These are phyloP conservation scores for Brachionus paranguensis DNA, from an alignment of 1,140 invertebrate genomes.

Conservation along the genomic window DNA sequence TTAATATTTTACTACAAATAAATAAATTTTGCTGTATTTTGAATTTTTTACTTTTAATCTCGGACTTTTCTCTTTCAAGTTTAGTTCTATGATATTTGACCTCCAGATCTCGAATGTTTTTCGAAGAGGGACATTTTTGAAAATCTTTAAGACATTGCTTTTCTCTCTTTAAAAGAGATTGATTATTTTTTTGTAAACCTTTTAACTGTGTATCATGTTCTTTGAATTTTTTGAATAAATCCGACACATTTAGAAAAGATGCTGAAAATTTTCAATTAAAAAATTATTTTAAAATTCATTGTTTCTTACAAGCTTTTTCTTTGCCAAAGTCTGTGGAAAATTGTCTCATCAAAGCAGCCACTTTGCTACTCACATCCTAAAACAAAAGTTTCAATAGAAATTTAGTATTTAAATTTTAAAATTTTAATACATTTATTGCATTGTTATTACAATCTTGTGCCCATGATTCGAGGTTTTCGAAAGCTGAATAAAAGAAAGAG, in stretches of 20 bases:
- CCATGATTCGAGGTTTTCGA: constrained; percentile 12
- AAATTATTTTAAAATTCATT: no score
- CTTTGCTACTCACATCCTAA: constrained; percentile 16
- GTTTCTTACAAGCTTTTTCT: constrained; percentile 11
- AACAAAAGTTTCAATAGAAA: background rate
- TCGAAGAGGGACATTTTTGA: background rate
- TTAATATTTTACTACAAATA: background rate
- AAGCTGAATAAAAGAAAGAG: background rate
- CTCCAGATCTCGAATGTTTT: constrained; percentile 23
- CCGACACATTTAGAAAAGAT: background rate
- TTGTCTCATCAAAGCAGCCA: background rate
- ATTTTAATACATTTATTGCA: background rate
- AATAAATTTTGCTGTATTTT: background rate
- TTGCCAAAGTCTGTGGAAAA: constrained; percentile 14
- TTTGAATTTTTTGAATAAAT: constrained; percentile 33
- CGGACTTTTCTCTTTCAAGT: constrained; percentile 15
- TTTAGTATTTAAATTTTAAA: background rate
- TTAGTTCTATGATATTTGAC: background rate
- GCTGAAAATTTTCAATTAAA: background rate
- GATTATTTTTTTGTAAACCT: background rate
- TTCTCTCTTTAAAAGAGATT: background rate
- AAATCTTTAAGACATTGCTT: background rate
- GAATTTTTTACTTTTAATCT: constrained; percentile 2
- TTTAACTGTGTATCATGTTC: constrained; percentile 9
- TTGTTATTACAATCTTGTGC: constrained; percentile 7